phyloP scores from a whole-genome alignment of 2,797 vertebrate species.

The Myotis vivesi region DNA sequence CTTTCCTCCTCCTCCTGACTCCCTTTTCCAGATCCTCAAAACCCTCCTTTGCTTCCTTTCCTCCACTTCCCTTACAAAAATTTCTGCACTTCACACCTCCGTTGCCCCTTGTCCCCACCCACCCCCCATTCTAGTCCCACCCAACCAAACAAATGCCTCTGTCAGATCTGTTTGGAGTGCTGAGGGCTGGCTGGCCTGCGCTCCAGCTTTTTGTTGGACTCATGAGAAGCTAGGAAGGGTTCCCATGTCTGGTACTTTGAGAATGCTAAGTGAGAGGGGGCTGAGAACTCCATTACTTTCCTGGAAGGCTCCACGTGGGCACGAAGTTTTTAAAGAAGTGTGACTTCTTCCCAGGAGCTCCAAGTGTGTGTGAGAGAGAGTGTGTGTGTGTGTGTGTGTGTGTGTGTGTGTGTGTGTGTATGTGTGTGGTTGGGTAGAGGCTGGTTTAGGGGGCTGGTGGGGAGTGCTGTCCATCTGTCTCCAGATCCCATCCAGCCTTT shows the following conservation, averaged over 20 bases:
- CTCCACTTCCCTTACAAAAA: neutral
- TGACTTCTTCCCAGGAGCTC: neutral
- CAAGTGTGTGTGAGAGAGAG: neutral
- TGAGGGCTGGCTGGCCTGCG: neutral
- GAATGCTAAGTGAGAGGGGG: neutral
- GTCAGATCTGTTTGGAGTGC: neutral
- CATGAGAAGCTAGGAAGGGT: neutral
- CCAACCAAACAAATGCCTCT: neutral
- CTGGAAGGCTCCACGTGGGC: neutral
- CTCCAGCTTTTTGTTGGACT: neutral
- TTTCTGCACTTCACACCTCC: neutral
- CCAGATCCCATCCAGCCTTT: conserved; percentile 10
- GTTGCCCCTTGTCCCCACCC: neutral
- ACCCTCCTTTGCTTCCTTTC: neutral
- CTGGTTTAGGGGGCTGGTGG: neutral
- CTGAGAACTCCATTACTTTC: neutral
- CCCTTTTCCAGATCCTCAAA: neutral
- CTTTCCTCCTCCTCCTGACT: neutral
- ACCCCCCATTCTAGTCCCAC: neutral
- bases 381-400: neutral
- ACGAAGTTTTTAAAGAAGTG: neutral
- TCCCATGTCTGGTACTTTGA: neutral
- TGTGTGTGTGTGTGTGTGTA: neutral
- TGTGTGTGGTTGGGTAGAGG: neutral
- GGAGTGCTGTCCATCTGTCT: neutral